Evolutionary conservation across 2,797 vertebrate species (phyloP).

Genomic region (Chelon auratus): DNA sequence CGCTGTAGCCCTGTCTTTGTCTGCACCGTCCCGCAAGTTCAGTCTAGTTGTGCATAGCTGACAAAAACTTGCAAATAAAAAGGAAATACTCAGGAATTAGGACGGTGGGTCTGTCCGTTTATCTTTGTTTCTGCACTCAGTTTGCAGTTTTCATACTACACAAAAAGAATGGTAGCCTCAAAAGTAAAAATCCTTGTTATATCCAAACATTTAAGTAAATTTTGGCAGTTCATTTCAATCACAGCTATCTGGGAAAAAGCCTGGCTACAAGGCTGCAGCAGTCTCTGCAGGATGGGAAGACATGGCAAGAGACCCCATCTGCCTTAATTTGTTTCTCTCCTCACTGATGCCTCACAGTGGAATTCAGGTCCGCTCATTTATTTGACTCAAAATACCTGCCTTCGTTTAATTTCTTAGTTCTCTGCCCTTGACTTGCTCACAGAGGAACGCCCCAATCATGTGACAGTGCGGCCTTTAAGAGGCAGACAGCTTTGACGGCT

Average conservation of each 20-base stretch:
- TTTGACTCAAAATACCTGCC: slow-evolving; percentile 47
- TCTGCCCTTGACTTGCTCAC: slow-evolving; percentile 58
- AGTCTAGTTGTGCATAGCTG: slow-evolving; percentile 1
- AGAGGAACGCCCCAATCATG: slow-evolving; percentile 16
- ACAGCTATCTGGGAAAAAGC: slow-evolving; percentile 51
- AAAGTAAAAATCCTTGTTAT: slow-evolving; percentile 27
- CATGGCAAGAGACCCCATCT: slow-evolving; percentile 51
- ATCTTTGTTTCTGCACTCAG: background rate
- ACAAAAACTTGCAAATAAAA: slow-evolving; percentile 1
- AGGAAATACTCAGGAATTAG: slow-evolving; percentile 4
- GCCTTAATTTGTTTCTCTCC: slow-evolving; percentile 52
- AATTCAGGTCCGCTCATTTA: slow-evolving; percentile 49
- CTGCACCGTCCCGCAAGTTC: slow-evolving; percentile 6
- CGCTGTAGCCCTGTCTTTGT: background rate
- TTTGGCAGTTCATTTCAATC: slow-evolving; percentile 39
- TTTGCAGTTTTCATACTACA: background rate
- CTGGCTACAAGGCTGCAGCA: slow-evolving; percentile 46
- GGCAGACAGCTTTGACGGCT: slow-evolving; percentile 27
- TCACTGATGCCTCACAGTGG: slow-evolving; percentile 40
- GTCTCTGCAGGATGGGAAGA: slow-evolving; percentile 37
- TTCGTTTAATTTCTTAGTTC: slow-evolving; percentile 53
- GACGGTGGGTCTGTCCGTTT: background rate
- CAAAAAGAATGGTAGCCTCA: background rate
- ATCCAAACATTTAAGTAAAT: slow-evolving; percentile 47
- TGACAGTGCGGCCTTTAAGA: slow-evolving; percentile 21